Evolutionary conservation across 1,140 invertebrate genomes (phyloP).

Genomic region (Latrodectus geometricus): DNA sequence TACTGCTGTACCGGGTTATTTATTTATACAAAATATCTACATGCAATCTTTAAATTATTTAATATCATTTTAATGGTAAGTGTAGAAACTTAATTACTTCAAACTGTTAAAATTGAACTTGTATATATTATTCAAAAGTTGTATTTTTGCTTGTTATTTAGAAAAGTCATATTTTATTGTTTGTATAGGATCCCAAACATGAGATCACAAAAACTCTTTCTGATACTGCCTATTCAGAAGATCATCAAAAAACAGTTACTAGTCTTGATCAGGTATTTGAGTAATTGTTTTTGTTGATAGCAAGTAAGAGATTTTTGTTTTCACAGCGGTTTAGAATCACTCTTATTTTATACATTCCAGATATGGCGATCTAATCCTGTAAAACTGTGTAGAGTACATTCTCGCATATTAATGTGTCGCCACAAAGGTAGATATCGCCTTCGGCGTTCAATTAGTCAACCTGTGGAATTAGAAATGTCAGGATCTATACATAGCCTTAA

Average conservation of each 20-base stretch:
- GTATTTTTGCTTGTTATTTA: no score
- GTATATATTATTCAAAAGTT: no score
- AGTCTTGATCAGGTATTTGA: conserved; percentile 51
- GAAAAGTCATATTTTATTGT: no score
- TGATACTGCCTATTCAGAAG: conserved; percentile 27
- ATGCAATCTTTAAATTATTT: no score
- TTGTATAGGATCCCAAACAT: conserved; percentile 25
- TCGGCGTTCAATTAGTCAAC: conserved; percentile 79
- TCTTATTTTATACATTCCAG: conserved; percentile 2
- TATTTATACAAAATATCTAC: no score
- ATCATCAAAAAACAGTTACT: conserved; percentile 38
- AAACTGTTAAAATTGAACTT: no score
- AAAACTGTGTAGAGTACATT: conserved; percentile 71
- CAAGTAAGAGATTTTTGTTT: no score
- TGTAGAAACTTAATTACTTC: no score
- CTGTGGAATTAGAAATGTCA: conserved; percentile 75
- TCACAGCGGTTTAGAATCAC: no score
- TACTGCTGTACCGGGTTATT: no score
- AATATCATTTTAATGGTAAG: no score
- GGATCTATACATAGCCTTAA: conserved; percentile 45
- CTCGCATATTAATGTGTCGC: conserved; percentile 65
- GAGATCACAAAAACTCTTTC: conserved; percentile 6
- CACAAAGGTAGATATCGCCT: conserved; percentile 72
- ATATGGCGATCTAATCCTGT: conserved; percentile 69
- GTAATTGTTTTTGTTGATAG: not conserved